Evolutionary conservation across 2,797 vertebrate species (phyloP), one percentile per base, ranked within the genome.

Genomic region (Cuculus canorus): DNA sequence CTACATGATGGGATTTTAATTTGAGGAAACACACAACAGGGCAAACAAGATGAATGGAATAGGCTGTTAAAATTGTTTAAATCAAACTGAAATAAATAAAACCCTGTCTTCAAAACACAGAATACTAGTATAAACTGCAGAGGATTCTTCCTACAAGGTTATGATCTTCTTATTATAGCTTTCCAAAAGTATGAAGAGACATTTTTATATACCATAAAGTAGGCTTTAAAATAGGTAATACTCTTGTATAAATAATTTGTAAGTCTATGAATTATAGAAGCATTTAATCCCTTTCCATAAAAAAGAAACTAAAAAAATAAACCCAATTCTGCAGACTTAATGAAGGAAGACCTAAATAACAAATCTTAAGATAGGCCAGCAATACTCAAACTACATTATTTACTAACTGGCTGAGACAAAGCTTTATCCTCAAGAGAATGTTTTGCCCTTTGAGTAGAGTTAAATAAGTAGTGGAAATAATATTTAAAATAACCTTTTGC

Each of bases 401-500:
- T 77, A 75, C 45, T 85, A 53, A 68, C 79, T 61, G n/a, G 17
- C 25, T 73, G 45, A 95, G 59, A 23, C 85, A 90, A 84, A 90
- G 8, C 17, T 48, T 61, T 91, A 88, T 86, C 92, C 85, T 84
- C 77, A 77, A 92, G 71, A 73, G 63, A 90, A 81, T 8, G 3
- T 53, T 88, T 87, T 95, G 37, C 70, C 35, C 71, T 95, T 88
- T 91, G 23, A 12, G 1, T 66, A 43, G 56, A 80, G 60, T 82
- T 93, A 59, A 91, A 75, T 65, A 83, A 90, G 63, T 83, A 53
- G 54, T 60, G 47, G 72, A 91, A 93, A 82, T 50, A 93, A 57
- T 77, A 70, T 88, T 90, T 94, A 84, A 73, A 82, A 77, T 92
- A 94, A 82, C 17, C 19, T 72, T 81, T 69, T 90, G 32, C 66